These are phyloP conservation scores for Mesorhabditis belari DNA, from an alignment of 2,888 invertebrate genomes.

Conservation along the genomic window DNA sequence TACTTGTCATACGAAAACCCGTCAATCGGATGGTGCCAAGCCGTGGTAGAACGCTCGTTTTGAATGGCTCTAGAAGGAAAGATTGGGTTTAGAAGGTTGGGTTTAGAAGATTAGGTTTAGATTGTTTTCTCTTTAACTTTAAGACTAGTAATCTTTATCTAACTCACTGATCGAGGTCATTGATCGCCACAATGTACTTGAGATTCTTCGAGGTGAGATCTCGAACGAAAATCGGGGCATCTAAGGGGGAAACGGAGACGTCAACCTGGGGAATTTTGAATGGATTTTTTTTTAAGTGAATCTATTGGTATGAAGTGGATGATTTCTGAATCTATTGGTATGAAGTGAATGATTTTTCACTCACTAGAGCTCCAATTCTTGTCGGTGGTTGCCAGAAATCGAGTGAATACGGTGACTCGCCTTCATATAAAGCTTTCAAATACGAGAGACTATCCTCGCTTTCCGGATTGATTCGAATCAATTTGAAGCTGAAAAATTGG, in stretches of 20 bases:
- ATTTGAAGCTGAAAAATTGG: conserved; percentile 42
- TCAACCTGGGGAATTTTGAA: conserved; percentile 19
- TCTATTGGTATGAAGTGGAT: too few relatives aligned
- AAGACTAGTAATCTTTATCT: neutral
- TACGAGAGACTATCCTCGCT: conserved; percentile 36
- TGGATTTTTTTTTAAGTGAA: conserved; percentile 2
- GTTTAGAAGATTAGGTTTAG: neutral
- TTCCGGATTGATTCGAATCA: conserved; percentile 46
- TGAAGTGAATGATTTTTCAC: too few relatives aligned
- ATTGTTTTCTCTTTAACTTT: too few relatives aligned
- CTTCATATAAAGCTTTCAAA: conserved; percentile 35
- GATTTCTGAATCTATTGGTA: too few relatives aligned
- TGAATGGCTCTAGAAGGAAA: conserved; percentile 36
- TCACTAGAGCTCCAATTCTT: conserved; percentile 14
- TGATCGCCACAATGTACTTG: conserved; percentile 46
- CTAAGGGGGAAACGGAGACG: conserved; percentile 39
- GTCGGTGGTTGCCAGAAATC: conserved; percentile 50
- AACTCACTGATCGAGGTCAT: conserved; percentile 49
- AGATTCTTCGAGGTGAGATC: conserved; percentile 40
- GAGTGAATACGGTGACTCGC: conserved; percentile 37
- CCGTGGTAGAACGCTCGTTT: conserved; percentile 21
- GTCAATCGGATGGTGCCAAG: conserved; percentile 20
- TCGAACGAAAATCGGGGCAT: conserved; percentile 38
- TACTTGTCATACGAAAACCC: conserved; percentile 36
- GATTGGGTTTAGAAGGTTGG: neutral